These are phyloP conservation scores for Andrena flavipes DNA, from an alignment of 2,888 invertebrate genomes.

Conservation along the genomic window DNA sequence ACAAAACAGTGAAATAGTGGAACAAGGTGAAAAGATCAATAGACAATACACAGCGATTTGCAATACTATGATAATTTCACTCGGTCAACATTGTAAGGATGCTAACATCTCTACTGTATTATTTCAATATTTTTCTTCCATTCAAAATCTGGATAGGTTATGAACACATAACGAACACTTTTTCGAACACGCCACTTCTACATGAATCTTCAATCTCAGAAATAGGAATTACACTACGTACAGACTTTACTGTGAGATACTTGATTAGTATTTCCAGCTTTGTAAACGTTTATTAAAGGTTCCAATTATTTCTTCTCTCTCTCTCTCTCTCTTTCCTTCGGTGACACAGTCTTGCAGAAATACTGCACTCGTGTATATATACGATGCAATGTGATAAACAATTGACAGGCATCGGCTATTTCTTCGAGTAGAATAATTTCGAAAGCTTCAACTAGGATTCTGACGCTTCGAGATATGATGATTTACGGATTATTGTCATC, in stretches of 20 bases:
- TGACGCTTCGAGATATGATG: conserved; percentile 29
- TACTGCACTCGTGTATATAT: not conserved
- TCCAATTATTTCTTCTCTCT: conserved; percentile 1
- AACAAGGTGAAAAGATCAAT: conserved; percentile 16
- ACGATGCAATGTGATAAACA: conserved; percentile 26
- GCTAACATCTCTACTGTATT: not conserved
- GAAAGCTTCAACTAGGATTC: conserved; percentile 13
- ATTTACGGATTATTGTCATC: conserved; percentile 38
- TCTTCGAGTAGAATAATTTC: not conserved
- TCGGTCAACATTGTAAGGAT: not conserved
- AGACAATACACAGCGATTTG: conserved; percentile 1
- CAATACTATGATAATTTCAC: not conserved
- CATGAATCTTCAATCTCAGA: not conserved
- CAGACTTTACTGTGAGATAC: conserved; percentile 7
- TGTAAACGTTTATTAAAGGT: conserved; percentile 6
- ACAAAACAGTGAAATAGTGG: conserved; percentile 21
- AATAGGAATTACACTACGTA: conserved; percentile 3
- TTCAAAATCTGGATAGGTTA: conserved; percentile 10
- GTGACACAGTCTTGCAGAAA: not conserved
- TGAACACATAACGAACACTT: conserved; percentile 32
- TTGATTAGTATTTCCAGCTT: conserved; percentile 36
- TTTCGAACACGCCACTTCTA: not conserved
- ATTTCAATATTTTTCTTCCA: conserved; percentile 21
- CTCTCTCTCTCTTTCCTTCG: not conserved
- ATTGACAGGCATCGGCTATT: conserved; percentile 23